Evolutionary conservation across 2,888 invertebrate species (phyloP).

Genomic region (Drosophila helvetica): DNA sequence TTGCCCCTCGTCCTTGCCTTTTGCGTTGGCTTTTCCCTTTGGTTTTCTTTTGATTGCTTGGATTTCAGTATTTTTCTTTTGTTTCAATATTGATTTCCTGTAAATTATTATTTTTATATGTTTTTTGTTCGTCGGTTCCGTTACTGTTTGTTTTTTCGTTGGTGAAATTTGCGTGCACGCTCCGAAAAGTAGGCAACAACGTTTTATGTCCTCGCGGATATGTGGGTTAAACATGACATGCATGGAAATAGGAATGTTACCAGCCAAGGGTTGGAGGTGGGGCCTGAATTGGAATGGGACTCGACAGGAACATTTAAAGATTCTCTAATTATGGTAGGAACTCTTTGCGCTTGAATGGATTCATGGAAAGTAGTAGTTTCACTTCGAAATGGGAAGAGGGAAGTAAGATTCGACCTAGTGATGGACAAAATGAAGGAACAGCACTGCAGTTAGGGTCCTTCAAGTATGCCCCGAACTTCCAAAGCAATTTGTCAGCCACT

Average conservation of each 20-base stretch:
- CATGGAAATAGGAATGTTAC: slow-evolving; percentile 43
- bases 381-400: not conserved
- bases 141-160: slow-evolving; percentile 23
- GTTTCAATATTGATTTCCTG: slow-evolving; percentile 64
- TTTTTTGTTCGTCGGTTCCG: slow-evolving; percentile 4
- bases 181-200: slow-evolving; percentile 64
- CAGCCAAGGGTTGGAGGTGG: not conserved
- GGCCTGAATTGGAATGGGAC: not conserved
- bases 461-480: not conserved
- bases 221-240: slow-evolving; percentile 59
- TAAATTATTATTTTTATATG: slow-evolving; percentile 41
- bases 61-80: slow-evolving; percentile 34
- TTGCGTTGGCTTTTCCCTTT: slow-evolving; percentile 1
- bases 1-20: not conserved
- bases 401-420: not conserved
- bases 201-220: slow-evolving; percentile 63
- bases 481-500: slow-evolving; percentile 24
- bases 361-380: not conserved
- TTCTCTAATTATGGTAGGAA: not conserved
- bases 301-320: not conserved
- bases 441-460: not conserved
- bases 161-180: slow-evolving; percentile 39
- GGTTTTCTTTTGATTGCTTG: slow-evolving; percentile 64
- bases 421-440: not conserved
- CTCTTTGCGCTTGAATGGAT: not conserved